phyloP scores from a whole-genome alignment of 2,113 vertebrate genomes.

The Rhipidura dahli region DNA sequence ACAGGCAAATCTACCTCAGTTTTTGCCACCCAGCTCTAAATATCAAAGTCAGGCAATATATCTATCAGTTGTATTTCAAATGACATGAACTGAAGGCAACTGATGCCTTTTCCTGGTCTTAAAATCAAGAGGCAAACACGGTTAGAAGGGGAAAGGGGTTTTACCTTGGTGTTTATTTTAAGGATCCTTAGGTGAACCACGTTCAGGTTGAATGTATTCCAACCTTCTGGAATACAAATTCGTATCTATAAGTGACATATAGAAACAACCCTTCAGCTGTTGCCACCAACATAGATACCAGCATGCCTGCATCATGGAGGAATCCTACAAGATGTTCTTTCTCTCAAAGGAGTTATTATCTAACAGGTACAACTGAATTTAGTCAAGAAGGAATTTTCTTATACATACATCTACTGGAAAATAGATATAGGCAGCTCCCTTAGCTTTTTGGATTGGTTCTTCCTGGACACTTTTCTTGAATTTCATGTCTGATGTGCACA shows the following conservation, averaged over 20 bases:
- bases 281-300: not conserved
- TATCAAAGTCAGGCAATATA: not conserved
- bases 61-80: not conserved
- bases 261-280: not conserved
- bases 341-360: not conserved
- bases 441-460: not conserved
- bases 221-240: not conserved
- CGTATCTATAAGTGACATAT: not conserved
- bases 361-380: not conserved
- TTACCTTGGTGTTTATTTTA: no score
- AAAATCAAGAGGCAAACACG: no score
- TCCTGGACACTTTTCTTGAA: not conserved
- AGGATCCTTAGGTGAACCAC: no score
- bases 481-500: not conserved
- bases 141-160: no score
- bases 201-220: no score
- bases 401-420: not conserved
- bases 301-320: not conserved
- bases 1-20: not conserved
- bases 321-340: not conserved
- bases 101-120: no score
- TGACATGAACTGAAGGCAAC: not conserved
- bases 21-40: not conserved
- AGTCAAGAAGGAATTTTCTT: not conserved
- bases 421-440: not conserved